Conservation (phyloP, 2,797 vertebrate genomes). For the Triplophysa bombifrons region DNA sequence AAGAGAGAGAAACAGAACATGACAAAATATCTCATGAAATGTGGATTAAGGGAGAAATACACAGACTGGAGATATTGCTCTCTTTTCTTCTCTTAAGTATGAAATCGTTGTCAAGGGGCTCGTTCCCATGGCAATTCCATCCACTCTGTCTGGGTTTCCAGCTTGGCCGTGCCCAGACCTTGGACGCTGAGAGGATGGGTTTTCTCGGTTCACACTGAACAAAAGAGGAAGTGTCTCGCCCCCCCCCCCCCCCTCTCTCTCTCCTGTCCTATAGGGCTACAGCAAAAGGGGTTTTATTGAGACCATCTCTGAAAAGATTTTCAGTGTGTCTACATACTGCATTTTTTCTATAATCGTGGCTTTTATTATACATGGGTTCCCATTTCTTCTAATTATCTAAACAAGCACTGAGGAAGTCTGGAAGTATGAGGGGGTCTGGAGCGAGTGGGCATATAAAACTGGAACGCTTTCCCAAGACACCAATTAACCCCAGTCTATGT, state of each 20-base stretch:
- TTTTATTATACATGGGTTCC: not conserved
- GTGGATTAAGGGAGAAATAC: slow-evolving; percentile 33
- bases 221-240: slow-evolving; percentile 42
- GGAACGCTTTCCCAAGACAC: slow-evolving; percentile 12
- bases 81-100: slow-evolving; percentile 77
- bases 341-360: slow-evolving; percentile 10
- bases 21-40: slow-evolving; percentile 41
- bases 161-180: slow-evolving; percentile 56
- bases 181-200: slow-evolving; percentile 60
- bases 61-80: slow-evolving; percentile 70
- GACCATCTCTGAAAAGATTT: slow-evolving; percentile 24
- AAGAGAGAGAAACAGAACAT: slow-evolving; percentile 34
- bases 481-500: slow-evolving; percentile 17
- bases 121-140: slow-evolving; percentile 83
- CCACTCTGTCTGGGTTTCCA: slow-evolving; percentile 59
- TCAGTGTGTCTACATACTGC: not conserved
- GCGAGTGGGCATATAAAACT: not conserved
- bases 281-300: slow-evolving; percentile 14
- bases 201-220: slow-evolving; percentile 41
- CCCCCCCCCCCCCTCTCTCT: slow-evolving; percentile 9
- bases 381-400: slow-evolving; percentile 26
- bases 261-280: slow-evolving; percentile 2
- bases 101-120: slow-evolving; percentile 74
- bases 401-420: not conserved
- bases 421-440: not conserved